phyloP scores from a whole-genome alignment of 2,113 vertebrate species.

The mouse (Mus musculus) region GRCm39 chr6:141939501-141940000 shows the following conservation, averaged over 20 bases:
- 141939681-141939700: slow-evolving; percentile 26
- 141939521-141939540: too few species aligned
- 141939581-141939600: neutral
- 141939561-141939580: neutral
- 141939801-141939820: neutral
- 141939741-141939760: neutral
- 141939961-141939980: neutral
- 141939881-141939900: neutral
- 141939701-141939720: neutral
- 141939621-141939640: neutral
- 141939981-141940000: neutral
- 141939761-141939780: neutral
- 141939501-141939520: neutral
- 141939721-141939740: neutral
- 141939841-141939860: neutral
- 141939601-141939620: neutral
- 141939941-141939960: neutral
- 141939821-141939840: neutral
- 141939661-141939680: neutral
- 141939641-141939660: neutral
- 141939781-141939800: neutral
- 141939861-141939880: neutral
- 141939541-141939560: neutral
- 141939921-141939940: neutral
- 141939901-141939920: neutral